Conservation (phyloP, 1,140 invertebrate genomes). For the Papilio machaon region DNA sequence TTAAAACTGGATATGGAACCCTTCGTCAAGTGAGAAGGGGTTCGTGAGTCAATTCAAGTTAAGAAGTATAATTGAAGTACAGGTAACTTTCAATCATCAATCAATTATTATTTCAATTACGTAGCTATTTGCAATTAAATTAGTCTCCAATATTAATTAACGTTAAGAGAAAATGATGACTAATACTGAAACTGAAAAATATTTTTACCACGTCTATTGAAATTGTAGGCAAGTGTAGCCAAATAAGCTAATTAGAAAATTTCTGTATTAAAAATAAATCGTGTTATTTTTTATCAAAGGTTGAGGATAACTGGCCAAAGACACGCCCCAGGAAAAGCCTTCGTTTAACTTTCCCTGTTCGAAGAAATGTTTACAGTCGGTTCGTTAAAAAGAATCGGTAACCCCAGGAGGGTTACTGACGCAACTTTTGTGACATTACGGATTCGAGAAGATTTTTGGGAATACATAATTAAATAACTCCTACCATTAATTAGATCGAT, state of each 20-base stretch:
- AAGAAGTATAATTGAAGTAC: neutral
- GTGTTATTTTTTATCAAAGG: neutral
- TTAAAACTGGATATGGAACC: slow-evolving; percentile 21
- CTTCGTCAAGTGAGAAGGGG: slow-evolving; percentile 40
- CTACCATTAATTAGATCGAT: neutral
- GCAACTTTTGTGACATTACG: neutral
- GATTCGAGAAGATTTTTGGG: neutral
- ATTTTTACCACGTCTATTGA: no score
- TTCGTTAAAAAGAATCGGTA: slow-evolving; percentile 14
- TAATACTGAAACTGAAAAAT: neutral
- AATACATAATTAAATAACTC: neutral
- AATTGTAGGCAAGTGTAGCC: no score
- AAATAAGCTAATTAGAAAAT: no score
- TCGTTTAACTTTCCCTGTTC: slow-evolving; percentile 16
- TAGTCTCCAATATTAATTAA: neutral
- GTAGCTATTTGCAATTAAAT: neutral
- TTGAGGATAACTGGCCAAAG: slow-evolving; percentile 5
- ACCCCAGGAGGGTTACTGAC: neutral
- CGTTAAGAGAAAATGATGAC: neutral
- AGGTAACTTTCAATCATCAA: neutral
- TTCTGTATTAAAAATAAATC: neutral
- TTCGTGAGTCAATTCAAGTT: neutral
- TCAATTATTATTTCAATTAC: neutral
- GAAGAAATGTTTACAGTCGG: slow-evolving; percentile 4
- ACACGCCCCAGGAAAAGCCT: slow-evolving; percentile 10